Conservation (phyloP, 1,140 invertebrate species). For the Conus betulinus region DNA sequence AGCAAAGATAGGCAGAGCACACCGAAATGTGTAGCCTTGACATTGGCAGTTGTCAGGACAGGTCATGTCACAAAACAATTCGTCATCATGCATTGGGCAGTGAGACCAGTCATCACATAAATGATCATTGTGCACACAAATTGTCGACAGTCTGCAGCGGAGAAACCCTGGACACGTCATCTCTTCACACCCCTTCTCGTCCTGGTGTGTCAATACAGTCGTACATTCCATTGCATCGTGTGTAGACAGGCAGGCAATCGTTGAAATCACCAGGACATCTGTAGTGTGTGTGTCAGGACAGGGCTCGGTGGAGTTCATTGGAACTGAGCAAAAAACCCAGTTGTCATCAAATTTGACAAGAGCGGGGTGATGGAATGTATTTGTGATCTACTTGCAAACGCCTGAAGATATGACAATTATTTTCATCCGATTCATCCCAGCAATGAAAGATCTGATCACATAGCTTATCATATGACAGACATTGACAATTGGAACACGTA, state of each 20-base stretch:
- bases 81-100: too few relatives aligned
- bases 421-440: constrained; percentile 11
- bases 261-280: background rate
- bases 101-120: too few relatives aligned
- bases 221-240: background rate
- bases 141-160: background rate
- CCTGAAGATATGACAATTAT: background rate
- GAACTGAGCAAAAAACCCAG: background rate
- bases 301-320: background rate
- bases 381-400: background rate
- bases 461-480: background rate
- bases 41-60: constrained; percentile 11
- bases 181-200: background rate
- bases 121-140: constrained; percentile 1
- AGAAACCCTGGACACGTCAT: background rate
- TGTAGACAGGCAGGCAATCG: constrained; percentile 23
- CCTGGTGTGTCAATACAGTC: constrained; percentile 12
- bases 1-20: background rate
- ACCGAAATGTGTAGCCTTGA: constrained; percentile 9
- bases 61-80: background rate
- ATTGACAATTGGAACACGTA: constrained; percentile 4
- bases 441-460: background rate
- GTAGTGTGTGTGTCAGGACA: constrained; percentile 6
- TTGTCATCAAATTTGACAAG: constrained; percentile 3
- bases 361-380: background rate